Conservation (phyloP, 2,888 invertebrate species). For the Agapostemon virescens region DNA sequence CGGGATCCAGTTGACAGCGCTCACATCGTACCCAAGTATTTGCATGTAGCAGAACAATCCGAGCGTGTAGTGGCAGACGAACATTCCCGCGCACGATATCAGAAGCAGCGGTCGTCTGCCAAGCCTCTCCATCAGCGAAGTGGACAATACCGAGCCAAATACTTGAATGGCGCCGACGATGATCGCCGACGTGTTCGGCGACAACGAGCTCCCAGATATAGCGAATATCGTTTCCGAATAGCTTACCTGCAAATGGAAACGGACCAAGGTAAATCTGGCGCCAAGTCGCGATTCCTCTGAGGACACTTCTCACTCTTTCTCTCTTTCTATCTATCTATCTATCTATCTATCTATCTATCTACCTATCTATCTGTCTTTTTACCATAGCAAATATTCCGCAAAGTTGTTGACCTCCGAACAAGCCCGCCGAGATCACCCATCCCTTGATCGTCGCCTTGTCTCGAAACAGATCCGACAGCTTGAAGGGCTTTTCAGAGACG, state of each 20-base stretch:
- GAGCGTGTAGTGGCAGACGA: constrained; percentile 73
- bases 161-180: constrained; percentile 83
- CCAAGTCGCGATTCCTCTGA: too few species aligned
- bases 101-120: constrained; percentile 83
- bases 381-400: constrained; percentile 81
- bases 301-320: too few species aligned
- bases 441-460: constrained; percentile 77
- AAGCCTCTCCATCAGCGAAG: constrained; percentile 82
- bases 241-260: constrained; percentile 76
- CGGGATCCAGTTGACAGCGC: constrained; percentile 81
- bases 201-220: constrained; percentile 81
- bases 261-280: too few species aligned
- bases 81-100: constrained; percentile 79
- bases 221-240: constrained; percentile 82
- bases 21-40: constrained; percentile 66
- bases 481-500: constrained; percentile 50
- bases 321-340: too few species aligned
- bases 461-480: constrained; percentile 76
- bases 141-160: constrained; percentile 80
- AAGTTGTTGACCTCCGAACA: constrained; percentile 80
- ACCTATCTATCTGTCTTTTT: constrained; percentile 18
- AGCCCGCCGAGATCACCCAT: constrained; percentile 76
- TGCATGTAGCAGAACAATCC: constrained; percentile 77
- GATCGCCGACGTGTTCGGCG: constrained; percentile 83
- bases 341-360: too few species aligned